Evolutionary conservation across 2,113 vertebrate genomes (phyloP), one percentile per base, ranked within the genome.

Genomic region (Periophthalmodon schlosseri): DNA sequence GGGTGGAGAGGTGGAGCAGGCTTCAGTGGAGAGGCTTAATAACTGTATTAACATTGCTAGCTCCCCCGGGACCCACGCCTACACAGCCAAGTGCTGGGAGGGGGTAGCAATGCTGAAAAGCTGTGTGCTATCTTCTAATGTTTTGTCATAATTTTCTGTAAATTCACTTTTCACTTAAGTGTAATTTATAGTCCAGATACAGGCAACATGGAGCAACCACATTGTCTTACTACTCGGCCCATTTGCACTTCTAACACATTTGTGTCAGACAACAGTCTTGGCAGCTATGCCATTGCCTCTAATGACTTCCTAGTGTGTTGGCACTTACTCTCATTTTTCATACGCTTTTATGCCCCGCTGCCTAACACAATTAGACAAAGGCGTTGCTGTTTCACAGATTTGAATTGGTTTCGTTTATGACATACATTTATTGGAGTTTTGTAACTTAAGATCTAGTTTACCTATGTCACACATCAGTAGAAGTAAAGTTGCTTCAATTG

Each of bases 11-110:
- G 87, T 91, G 85, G 88, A 88, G 87, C 81, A 77, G 78, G 79
- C 86, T 88, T 90, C 86, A 82, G 83, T 88, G 79, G 87, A 88
- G 92, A 91, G 92, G 86, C 92, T 91, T 93, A 92, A 89, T 91
- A 90, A 92, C 88, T 89, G 88, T 86, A 91, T 93, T 93, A 92
- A 90, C 88, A 88, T 86, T 60, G 74, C 70, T 44, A 72, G 78
- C 68, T 91, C 90, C 91, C 90, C 64, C 50, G 80, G 87, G 92
- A 88, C 57, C 24, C 70, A 73, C 82, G 82, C 90, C 84, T 86
- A 86, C 85, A 71, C 76, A 68, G 72, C 24, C 5, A 52, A 34
- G 60, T 57, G 50, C 28, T 68, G 18, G 20, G 11, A 56, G 47
- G 57, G 11, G 57, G 50, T 15, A 5, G 47, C 20, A 0, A 49